Conservation (phyloP, 2,113 vertebrate genomes). For the Callocephalon fimbriatum region DNA sequence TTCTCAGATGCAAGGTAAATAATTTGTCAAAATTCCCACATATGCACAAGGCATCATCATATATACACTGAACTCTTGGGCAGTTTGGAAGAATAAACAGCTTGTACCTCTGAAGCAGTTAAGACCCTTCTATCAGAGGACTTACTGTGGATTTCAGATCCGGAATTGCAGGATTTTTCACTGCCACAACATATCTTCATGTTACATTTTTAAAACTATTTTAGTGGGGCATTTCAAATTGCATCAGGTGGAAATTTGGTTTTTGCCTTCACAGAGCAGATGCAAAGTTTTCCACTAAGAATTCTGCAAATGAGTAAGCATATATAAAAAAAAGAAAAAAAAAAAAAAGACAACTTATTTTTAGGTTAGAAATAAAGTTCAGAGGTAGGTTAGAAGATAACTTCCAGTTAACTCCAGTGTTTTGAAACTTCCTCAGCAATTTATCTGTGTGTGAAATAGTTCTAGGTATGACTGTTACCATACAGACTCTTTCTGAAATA, state of each 20-base stretch:
- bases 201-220: background rate
- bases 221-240: background rate
- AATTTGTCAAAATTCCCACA: background rate
- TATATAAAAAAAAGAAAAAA: background rate
- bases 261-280: background rate
- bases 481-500: background rate
- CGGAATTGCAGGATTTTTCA: background rate
- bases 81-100: background rate
- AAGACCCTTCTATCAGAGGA: background rate
- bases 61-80: background rate
- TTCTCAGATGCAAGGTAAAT: background rate
- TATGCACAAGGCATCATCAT: background rate
- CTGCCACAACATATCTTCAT: accelerated
- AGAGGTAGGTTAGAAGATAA: background rate
- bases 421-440: constrained; percentile 4
- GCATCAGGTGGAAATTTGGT: background rate
- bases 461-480: background rate
- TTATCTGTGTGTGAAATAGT: background rate
- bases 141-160: background rate
- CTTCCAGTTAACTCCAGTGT: background rate
- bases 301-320: background rate
- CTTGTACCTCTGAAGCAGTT: background rate
- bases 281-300: background rate
- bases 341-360: background rate
- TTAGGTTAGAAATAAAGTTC: background rate